Evolutionary conservation across 1,140 invertebrate species (phyloP).

Genomic region (Pachyrhynchus sulphureomaculatus): DNA sequence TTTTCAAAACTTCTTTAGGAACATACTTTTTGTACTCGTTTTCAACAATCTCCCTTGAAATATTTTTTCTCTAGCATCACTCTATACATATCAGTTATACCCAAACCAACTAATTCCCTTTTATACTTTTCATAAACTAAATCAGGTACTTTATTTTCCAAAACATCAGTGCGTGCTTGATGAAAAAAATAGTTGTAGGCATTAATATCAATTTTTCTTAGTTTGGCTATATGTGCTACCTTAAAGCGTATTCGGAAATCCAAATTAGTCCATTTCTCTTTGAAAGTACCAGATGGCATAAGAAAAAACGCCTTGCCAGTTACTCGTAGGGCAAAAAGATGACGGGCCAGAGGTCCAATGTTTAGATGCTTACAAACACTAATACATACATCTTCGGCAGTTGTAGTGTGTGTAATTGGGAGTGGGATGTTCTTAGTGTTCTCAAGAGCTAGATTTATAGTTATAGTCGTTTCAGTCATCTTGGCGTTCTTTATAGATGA

Average conservation of each 20-base stretch:
- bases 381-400: slow-evolving; percentile 71
- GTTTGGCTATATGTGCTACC: slow-evolving; percentile 61
- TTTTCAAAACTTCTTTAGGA: slow-evolving; percentile 72
- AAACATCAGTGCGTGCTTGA: slow-evolving; percentile 78
- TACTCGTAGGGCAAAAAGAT: slow-evolving; percentile 73
- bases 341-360: slow-evolving; percentile 72
- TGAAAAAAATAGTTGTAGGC: slow-evolving; percentile 84
- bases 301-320: slow-evolving; percentile 65
- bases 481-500: not conserved
- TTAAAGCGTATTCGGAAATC: slow-evolving; percentile 79
- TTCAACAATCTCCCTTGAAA: slow-evolving; percentile 64
- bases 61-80: slow-evolving; percentile 72
- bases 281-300: slow-evolving; percentile 58
- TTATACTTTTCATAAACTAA: slow-evolving; percentile 74
- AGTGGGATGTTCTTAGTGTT: slow-evolving; percentile 49
- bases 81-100: slow-evolving; percentile 82
- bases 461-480: slow-evolving; percentile 40
- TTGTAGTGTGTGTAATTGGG: slow-evolving; percentile 46
- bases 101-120: slow-evolving; percentile 74
- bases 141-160: slow-evolving; percentile 75
- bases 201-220: slow-evolving; percentile 68
- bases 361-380: slow-evolving; percentile 66
- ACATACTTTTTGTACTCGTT: slow-evolving; percentile 79
- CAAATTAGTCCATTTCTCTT: slow-evolving; percentile 57
- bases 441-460: slow-evolving; percentile 47